Evolutionary conservation across 2,797 vertebrate genomes (phyloP), one percentile per base, ranked within the genome.

Genomic region (Alectoris magna): DNA sequence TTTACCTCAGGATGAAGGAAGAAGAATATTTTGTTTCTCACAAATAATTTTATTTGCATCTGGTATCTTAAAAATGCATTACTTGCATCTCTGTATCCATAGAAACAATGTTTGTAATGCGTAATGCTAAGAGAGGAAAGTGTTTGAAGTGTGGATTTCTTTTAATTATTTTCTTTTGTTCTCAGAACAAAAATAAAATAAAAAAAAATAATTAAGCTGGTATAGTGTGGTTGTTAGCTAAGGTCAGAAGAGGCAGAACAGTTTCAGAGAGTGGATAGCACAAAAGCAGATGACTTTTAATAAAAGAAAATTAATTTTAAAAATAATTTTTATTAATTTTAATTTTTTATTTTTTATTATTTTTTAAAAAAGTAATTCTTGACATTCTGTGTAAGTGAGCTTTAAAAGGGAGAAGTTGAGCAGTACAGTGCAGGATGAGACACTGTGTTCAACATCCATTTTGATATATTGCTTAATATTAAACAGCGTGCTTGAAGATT

Each of bases 401-500:
- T 66, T 46, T 48, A 60, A 66, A 94, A 39, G 23, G 18, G 62
- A 82, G 7, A 67, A 56, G 43, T 62, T 55, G 53, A 7, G 34
- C 67, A 87, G 2, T 55, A 29, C 22, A 6, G 38, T 21, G 34
- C 34, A 36, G 55, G 76, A 60, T n/a, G n/a, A 78, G 81, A 24
- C 14, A 19, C 19, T 44, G 6, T 23, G 10, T 21, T 81, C 48
- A 51, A 70, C 43, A 51, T 87, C 24, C 31, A 41, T 77, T 91
- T 26, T 86, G 67, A 63, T 85, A 7, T 17, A 69, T 84, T 79
- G 36, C 67, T 85, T 80, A 81, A 26, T 91, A 67, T 89, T 93
- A 78, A 87, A 87, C 70, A 53, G 24, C 69, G 15, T 48, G 69
- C 51, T 91, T 95, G 41, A 51, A 71, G 21, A 91, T 93, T 87